These are phyloP conservation scores for Echinops telfairi DNA, from an alignment of 2,113 vertebrate genomes.

Conservation along the genomic window DNA sequence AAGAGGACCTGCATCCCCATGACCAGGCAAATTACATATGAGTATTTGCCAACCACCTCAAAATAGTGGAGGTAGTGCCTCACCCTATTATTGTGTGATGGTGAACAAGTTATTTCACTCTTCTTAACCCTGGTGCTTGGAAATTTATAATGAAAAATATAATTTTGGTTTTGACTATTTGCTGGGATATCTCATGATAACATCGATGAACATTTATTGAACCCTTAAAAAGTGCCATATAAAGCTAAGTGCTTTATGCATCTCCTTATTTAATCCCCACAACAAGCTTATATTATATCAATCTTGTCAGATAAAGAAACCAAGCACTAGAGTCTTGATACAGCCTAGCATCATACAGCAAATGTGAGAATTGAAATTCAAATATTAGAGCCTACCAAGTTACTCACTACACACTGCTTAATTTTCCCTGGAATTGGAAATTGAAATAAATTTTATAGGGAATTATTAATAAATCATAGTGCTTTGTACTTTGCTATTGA, in stretches of 20 bases:
- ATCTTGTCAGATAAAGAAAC: too few species aligned
- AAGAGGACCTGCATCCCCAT: background rate
- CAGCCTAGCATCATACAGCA: background rate
- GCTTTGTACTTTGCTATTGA: background rate
- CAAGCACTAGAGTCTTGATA: too few species aligned
- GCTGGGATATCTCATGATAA: background rate
- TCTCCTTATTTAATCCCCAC: background rate
- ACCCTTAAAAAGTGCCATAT: background rate
- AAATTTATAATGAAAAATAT: conserved; percentile 43
- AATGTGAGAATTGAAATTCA: background rate
- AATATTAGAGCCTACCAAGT: background rate
- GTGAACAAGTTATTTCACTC: conserved; percentile 15
- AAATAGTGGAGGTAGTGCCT: background rate
- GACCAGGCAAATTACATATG: too few species aligned
- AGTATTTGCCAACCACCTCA: background rate
- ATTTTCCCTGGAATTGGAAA: conserved; percentile 29
- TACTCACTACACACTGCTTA: background rate
- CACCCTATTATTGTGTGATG: background rate
- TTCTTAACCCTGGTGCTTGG: background rate
- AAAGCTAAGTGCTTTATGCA: background rate
- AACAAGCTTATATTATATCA: background rate
- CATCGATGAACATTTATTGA: background rate
- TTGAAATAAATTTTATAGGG: background rate
- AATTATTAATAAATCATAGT: background rate
- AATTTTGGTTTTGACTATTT: background rate